Evolutionary conservation across 2,888 invertebrate species (phyloP).

Genomic region (Heteromyza rotundicornis): DNA sequence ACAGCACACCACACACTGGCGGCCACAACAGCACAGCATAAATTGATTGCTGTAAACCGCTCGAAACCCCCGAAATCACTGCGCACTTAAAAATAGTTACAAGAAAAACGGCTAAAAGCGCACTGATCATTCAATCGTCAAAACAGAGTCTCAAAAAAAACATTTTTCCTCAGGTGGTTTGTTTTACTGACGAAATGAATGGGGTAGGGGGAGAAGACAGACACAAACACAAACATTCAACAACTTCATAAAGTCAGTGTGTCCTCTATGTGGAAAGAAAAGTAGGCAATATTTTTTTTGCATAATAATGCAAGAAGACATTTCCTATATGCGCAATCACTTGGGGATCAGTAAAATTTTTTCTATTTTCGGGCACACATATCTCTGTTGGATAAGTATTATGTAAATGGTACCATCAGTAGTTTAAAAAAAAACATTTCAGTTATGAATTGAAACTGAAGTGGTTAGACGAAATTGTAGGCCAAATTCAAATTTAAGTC

Average conservation of each 20-base stretch:
- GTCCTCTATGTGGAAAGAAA: neutral
- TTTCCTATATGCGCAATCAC: neutral
- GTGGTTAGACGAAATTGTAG: too few relatives aligned
- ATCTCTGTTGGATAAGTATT: too few relatives aligned
- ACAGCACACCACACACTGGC: neutral
- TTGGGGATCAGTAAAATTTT: too few relatives aligned
- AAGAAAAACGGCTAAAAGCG: too few relatives aligned
- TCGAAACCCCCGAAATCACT: neutral
- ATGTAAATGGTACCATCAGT: too few relatives aligned
- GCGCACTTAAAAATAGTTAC: too few relatives aligned
- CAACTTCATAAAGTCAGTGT: neutral
- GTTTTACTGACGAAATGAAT: neutral
- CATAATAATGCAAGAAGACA: neutral
- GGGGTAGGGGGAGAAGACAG: neutral
- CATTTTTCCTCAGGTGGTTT: neutral
- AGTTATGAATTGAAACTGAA: too few relatives aligned
- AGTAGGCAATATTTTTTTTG: neutral
- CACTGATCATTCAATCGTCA: neutral
- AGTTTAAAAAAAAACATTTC: too few relatives aligned
- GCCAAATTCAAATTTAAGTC: too few relatives aligned
- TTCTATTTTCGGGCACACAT: too few relatives aligned
- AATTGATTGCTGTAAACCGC: too few relatives aligned
- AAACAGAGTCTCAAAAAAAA: neutral
- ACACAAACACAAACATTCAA: neutral
- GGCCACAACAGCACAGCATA: neutral